Evolutionary conservation across 2,888 invertebrate genomes (phyloP).

Genomic region (Dryocosmus kuriphilus): DNA sequence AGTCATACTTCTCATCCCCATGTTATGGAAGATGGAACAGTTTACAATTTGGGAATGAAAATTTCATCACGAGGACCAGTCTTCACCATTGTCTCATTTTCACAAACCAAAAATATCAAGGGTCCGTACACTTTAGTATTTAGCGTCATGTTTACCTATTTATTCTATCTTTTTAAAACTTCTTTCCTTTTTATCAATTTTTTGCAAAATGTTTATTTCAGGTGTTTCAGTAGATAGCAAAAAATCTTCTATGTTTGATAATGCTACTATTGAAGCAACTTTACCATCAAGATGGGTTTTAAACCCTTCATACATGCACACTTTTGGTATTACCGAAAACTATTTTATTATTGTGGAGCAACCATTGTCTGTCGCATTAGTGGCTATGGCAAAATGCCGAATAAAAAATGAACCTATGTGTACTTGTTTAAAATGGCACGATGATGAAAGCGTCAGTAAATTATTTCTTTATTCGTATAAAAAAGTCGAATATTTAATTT

Average conservation of each 20-base stretch:
- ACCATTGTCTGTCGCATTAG: slow-evolving; percentile 87
- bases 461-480: slow-evolving; percentile 39
- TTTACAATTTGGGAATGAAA: slow-evolving; percentile 91
- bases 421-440: slow-evolving; percentile 87
- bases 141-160: background rate
- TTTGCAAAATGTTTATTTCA: no score
- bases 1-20: slow-evolving; percentile 94
- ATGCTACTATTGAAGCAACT: slow-evolving; percentile 84
- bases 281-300: slow-evolving; percentile 88
- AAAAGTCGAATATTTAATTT: no score
- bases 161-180: background rate
- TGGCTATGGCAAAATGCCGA: slow-evolving; percentile 81
- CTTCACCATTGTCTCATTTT: slow-evolving; percentile 86
- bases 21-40: slow-evolving; percentile 85
- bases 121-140: slow-evolving; percentile 54
- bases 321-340: slow-evolving; percentile 92
- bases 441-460: slow-evolving; percentile 82
- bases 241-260: slow-evolving; percentile 81
- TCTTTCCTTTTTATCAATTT: slow-evolving; percentile 31
- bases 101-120: slow-evolving; percentile 73
- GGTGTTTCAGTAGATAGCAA: slow-evolving; percentile 60
- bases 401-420: no score
- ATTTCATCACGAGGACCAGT: slow-evolving; percentile 83
- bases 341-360: slow-evolving; percentile 94
- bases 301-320: slow-evolving; percentile 95